Evolutionary conservation across 2,113 vertebrate genomes (phyloP), one percentile per base, ranked within the genome.

Genomic region (Mormoops blainvillei): DNA sequence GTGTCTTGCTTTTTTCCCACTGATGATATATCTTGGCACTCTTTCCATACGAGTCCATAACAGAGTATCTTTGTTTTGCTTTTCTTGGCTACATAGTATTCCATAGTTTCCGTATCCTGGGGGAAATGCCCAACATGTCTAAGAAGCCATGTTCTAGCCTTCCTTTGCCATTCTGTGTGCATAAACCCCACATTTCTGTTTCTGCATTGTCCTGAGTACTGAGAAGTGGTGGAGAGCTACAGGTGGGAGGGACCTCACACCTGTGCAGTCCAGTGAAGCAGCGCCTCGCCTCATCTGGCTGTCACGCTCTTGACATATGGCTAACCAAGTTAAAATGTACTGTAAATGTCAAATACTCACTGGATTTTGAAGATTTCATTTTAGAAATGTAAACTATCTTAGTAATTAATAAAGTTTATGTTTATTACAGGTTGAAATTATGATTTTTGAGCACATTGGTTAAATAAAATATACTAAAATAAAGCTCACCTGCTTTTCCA

Each of bases 191-290:
- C 45, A 70, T n/a, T 14, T 74, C 28, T 63, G 67, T 70, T 41
- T 45, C 80, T 36, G 48, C 38, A 7, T 13, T 4, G 16, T 22
- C n/a, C 14, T 65, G 68, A 43, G 13, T 4, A 13, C 2, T 13
- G 52, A 81, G 67, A 56, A 24, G 12, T 3, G 22, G 36, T 13
- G 38, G 14, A 38, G n/a, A 28, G 14, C 58, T 11, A 31, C 9
- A 70, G 36, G 18, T 20, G 20, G 4, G 18, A n/a, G 56, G 33
- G 20, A 6, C 4, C 43, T 50, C 2, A 11, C 9, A 2, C 10
- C 33, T 43, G 3, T 1, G 1, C 45, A 9, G 1, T 50, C 31
- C 6, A 1, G 38, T 0, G 1, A 9, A 4, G 74, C 22, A 5
- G 33, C 33, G 13, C 14, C 33, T 45, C 52, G 28, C 19, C 19